Evolutionary conservation across 2,797 vertebrate genomes (phyloP).

Genomic region (Pristis pectinata): DNA sequence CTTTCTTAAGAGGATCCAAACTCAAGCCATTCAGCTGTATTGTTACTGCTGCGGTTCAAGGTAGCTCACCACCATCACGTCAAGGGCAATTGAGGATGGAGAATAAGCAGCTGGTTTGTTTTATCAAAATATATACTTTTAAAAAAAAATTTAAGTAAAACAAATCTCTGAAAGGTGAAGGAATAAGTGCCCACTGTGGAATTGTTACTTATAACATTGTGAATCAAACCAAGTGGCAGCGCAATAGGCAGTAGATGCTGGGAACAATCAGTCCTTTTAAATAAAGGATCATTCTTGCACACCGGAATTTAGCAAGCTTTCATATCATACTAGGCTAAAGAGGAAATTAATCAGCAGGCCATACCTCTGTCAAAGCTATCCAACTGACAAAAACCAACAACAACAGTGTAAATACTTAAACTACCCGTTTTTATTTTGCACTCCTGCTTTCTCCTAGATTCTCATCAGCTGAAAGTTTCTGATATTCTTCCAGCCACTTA

Average conservation of each 20-base stretch:
- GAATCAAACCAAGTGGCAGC: not conserved
- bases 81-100: too few relatives aligned
- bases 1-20: not conserved
- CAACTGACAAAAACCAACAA: not conserved
- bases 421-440: too few relatives aligned
- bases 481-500: not conserved
- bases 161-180: too few relatives aligned
- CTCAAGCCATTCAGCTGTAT: too few relatives aligned
- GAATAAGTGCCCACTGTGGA: not conserved
- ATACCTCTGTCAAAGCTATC: not conserved
- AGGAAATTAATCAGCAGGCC: not conserved
- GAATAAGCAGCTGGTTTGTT: too few relatives aligned
- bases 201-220: not conserved
- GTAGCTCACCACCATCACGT: too few relatives aligned
- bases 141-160: too few relatives aligned
- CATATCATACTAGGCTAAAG: not conserved
- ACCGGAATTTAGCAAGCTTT: not conserved
- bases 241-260: not conserved
- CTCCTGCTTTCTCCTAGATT: not conserved
- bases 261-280: not conserved
- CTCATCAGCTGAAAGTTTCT: not conserved
- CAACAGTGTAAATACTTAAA: too few relatives aligned
- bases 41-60: too few relatives aligned
- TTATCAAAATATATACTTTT: too few relatives aligned
- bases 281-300: not conserved